A percentile compares a stretch with the other conserved stretches of the same genome.
phyloP scores from a whole-genome alignment of 2,888 invertebrate species.

The Drosophila meridionalis region DNA sequence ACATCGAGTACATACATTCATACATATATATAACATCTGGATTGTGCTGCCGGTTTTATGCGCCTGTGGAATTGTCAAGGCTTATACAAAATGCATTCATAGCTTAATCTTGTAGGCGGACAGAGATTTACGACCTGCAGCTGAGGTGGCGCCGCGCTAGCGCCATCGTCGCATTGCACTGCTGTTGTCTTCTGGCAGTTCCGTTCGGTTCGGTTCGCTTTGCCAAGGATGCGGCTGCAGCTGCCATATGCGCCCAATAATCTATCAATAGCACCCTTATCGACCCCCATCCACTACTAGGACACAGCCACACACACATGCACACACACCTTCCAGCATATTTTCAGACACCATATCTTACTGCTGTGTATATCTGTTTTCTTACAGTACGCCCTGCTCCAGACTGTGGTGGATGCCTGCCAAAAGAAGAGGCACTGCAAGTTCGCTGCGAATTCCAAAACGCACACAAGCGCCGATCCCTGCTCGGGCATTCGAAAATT shows the following conservation, averaged over 20 bases:
- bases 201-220: constrained; percentile 18
- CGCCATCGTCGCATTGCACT: constrained; percentile 13
- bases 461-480: constrained; percentile 91
- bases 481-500: constrained; percentile 96
- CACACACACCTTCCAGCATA: constrained; percentile 5
- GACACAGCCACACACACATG: constrained; percentile 9
- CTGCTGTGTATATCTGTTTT: constrained; percentile 34
- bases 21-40: constrained; percentile 19
- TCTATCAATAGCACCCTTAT: constrained; percentile 57
- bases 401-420: constrained; percentile 97
- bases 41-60: constrained; percentile 16
- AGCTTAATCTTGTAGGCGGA: constrained; percentile 59
- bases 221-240: constrained; percentile 41
- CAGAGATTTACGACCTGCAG: constrained; percentile 57
- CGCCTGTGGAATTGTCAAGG: constrained; percentile 55
- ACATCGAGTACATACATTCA: background rate
- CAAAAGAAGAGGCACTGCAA: constrained; percentile 97
- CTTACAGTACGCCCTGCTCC: constrained; percentile 93
- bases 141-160: constrained; percentile 23
- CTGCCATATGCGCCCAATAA: constrained; percentile 57
- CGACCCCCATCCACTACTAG: constrained; percentile 10
- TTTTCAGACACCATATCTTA: constrained; percentile 40
- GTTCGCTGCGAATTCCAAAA: constrained; percentile 94
- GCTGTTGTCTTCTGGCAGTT: constrained; percentile 24
- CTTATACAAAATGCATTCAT: constrained; percentile 61